These are phyloP conservation scores for Prenolepis imparis DNA, from an alignment of 2,888 invertebrate species.

Conservation along the genomic window DNA sequence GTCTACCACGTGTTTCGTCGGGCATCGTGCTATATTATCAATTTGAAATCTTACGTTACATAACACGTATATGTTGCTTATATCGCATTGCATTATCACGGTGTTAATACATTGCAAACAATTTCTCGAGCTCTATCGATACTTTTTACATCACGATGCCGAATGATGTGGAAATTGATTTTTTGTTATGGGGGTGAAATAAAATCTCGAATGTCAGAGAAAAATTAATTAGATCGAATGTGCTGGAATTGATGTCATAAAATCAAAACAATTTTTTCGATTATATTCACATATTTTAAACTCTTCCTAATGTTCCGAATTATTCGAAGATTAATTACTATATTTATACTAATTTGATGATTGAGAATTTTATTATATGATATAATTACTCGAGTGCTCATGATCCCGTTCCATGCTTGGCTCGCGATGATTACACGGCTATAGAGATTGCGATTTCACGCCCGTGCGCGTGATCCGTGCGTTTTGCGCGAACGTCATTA, in stretches of 20 bases:
- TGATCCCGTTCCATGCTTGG: constrained; percentile 4
- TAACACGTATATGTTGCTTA: constrained; percentile 13
- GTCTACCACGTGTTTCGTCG: not conserved
- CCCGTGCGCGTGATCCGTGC: constrained; percentile 44
- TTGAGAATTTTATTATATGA: not conserved
- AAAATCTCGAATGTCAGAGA: not conserved
- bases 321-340: not conserved
- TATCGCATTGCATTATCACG: constrained; percentile 1
- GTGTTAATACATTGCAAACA: not conserved
- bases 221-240: not conserved
- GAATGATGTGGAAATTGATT: not conserved
- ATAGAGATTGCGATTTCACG: constrained; percentile 57
- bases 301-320: not conserved
- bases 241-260: not conserved
- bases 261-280: not conserved
- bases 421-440: constrained; percentile 47
- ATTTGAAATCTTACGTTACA: not conserved
- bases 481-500: constrained; percentile 48
- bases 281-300: not conserved
- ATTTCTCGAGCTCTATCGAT: not conserved
- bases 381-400: constrained; percentile 27
- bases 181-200: not conserved
- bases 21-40: constrained; percentile 8
- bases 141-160: not conserved
- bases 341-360: not conserved